Evolutionary conservation across 2,888 invertebrate genomes (phyloP).

Genomic region (Dendrolimus pini): DNA sequence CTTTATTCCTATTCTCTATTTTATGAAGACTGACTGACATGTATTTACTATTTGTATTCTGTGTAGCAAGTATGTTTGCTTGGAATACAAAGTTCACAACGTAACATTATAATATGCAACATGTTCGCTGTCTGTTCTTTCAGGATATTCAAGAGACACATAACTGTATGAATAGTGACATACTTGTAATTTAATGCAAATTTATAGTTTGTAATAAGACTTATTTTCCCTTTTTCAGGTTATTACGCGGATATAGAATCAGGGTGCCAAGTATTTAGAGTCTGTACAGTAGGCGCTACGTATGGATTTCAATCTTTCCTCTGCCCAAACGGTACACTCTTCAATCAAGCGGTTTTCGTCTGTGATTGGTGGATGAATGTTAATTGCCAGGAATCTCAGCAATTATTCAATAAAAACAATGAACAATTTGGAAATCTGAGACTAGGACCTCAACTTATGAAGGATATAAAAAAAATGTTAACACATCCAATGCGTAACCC

Average conservation of each 20-base stretch:
- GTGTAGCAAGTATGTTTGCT: no score
- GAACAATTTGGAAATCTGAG: conserved; percentile 63
- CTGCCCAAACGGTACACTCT: conserved; percentile 81
- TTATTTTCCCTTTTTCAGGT: conserved; percentile 51
- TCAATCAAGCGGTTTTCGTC: conserved; percentile 80
- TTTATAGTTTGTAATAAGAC: neutral
- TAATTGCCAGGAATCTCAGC: conserved; percentile 68
- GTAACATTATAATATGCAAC: no score
- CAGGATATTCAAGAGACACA: no score
- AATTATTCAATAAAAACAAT: conserved; percentile 52
- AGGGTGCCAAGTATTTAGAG: conserved; percentile 81
- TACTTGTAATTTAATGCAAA: no score
- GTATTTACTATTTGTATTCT: no score
- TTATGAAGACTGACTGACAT: no score
- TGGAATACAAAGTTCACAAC: no score
- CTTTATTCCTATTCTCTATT: no score
- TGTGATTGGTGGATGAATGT: conserved; percentile 85
- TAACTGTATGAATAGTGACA: no score
- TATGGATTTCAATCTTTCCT: conserved; percentile 78
- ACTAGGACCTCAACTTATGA: conserved; percentile 73
- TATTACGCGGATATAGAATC: conserved; percentile 81
- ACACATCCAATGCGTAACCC: conserved; percentile 67
- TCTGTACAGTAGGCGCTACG: conserved; percentile 76
- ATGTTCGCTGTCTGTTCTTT: no score
- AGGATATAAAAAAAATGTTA: conserved; percentile 76